These are phyloP conservation scores for Apodemus speciosus DNA, from an alignment of 2,113 vertebrate genomes.

Conservation along the genomic window DNA sequence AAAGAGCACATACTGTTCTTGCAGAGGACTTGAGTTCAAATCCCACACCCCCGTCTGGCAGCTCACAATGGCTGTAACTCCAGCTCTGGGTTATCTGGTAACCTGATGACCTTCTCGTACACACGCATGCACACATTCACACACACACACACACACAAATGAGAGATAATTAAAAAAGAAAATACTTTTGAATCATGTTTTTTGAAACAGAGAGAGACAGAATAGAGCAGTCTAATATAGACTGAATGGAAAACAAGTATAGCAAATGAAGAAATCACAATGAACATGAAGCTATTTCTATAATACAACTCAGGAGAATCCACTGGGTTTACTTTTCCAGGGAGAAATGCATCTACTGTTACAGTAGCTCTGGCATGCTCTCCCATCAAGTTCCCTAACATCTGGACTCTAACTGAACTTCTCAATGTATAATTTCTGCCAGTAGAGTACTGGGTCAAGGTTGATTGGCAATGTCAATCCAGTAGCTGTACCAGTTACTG, in stretches of 20 bases:
- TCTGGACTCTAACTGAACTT: background rate
- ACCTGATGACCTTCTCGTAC: background rate
- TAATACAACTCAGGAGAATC: slow-evolving; percentile 2
- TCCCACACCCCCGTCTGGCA: background rate
- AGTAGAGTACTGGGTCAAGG: background rate
- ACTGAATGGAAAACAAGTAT: background rate
- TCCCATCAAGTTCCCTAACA: background rate
- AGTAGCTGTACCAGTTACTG: background rate
- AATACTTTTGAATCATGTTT: background rate
- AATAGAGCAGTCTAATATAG: background rate
- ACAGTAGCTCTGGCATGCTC: background rate
- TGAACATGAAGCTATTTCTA: slow-evolving; percentile 14
- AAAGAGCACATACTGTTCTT: background rate
- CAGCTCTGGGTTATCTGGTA: background rate
- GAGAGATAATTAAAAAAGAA: background rate
- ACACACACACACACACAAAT: background rate
- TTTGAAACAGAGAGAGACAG: background rate
- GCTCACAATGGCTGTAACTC: background rate
- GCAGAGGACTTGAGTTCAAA: background rate
- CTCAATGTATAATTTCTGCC: background rate
- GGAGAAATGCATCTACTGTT: background rate
- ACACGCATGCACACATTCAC: background rate
- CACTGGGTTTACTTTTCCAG: slow-evolving; percentile 10
- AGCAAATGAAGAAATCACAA: slow-evolving; percentile 22
- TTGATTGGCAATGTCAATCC: background rate